These are phyloP conservation scores for Coelopa frigida DNA, from an alignment of 1,140 invertebrate genomes.

Conservation along the genomic window DNA sequence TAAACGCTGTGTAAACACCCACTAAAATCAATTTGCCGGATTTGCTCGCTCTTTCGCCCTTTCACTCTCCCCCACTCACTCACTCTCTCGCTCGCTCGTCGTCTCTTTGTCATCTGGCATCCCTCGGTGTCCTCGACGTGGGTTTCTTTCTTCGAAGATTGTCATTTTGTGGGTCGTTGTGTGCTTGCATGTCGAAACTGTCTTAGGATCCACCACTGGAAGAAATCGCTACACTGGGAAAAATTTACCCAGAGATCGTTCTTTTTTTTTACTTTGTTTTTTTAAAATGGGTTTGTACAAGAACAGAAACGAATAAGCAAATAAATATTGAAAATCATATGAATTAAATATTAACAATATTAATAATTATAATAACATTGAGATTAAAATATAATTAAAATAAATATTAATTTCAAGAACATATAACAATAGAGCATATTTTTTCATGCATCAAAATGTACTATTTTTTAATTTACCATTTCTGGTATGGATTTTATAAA, in stretches of 20 bases:
- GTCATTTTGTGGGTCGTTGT: conserved; percentile 12
- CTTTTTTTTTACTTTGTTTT: background rate
- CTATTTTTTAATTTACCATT: too few relatives aligned
- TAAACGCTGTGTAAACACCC: conserved; percentile 44
- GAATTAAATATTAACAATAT: too few relatives aligned
- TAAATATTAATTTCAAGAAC: too few relatives aligned
- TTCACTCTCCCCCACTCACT: background rate
- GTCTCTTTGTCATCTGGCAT: background rate
- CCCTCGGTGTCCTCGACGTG: background rate
- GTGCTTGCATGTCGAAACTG: conserved; percentile 7
- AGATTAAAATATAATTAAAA: too few relatives aligned
- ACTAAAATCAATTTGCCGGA: conserved; percentile 44
- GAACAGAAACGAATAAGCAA: too few relatives aligned
- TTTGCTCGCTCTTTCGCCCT: conserved; percentile 11
- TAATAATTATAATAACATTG: too few relatives aligned
- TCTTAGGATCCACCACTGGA: background rate
- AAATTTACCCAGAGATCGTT: conserved; percentile 1
- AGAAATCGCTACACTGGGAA: too few relatives aligned
- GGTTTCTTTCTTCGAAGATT: background rate
- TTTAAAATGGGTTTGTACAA: too few relatives aligned
- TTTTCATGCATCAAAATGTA: too few relatives aligned
- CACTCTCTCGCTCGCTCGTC: background rate
- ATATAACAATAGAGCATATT: too few relatives aligned
- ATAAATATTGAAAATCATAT: too few relatives aligned
- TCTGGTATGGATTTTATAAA: too few relatives aligned